Evolutionary conservation across 2,888 invertebrate genomes (phyloP).

Genomic region (Thymelicus acteon): DNA sequence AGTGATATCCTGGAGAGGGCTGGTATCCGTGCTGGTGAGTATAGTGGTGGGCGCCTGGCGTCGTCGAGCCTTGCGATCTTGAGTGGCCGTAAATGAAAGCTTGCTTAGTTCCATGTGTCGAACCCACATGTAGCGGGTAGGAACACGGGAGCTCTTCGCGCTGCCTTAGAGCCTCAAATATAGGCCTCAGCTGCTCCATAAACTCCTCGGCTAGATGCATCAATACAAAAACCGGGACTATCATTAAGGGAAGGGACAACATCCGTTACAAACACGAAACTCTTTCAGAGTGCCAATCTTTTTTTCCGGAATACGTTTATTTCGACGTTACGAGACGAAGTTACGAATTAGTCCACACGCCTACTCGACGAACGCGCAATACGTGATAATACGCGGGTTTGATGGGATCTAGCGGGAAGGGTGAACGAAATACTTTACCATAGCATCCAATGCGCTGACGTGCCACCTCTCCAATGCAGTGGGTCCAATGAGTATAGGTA

Average conservation of each 20-base stretch:
- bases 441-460: slow-evolving; percentile 77
- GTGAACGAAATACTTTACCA: slow-evolving; percentile 80
- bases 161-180: slow-evolving; percentile 96
- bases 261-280: slow-evolving; percentile 57
- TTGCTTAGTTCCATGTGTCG: slow-evolving; percentile 86
- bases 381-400: slow-evolving; percentile 51
- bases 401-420: slow-evolving; percentile 72
- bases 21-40: slow-evolving; percentile 88
- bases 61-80: slow-evolving; percentile 86
- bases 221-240: slow-evolving; percentile 78
- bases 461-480: slow-evolving; percentile 84
- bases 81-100: slow-evolving; percentile 86
- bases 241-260: slow-evolving; percentile 68
- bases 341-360: slow-evolving; percentile 76
- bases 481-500: slow-evolving; percentile 72
- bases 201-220: slow-evolving; percentile 94
- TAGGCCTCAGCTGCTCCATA: slow-evolving; percentile 97
- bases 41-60: slow-evolving; percentile 87
- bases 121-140: slow-evolving; percentile 94
- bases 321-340: slow-evolving; percentile 56
- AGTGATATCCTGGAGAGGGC: slow-evolving; percentile 90
- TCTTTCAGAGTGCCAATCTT: slow-evolving; percentile 83
- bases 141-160: slow-evolving; percentile 96
- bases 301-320: slow-evolving; percentile 67
- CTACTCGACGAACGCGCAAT: slow-evolving; percentile 68